A percentile compares a stretch with the other conserved stretches of the same genome.
Conservation (phyloP, 2,113 vertebrate species). For the Ovis aries region DNA sequence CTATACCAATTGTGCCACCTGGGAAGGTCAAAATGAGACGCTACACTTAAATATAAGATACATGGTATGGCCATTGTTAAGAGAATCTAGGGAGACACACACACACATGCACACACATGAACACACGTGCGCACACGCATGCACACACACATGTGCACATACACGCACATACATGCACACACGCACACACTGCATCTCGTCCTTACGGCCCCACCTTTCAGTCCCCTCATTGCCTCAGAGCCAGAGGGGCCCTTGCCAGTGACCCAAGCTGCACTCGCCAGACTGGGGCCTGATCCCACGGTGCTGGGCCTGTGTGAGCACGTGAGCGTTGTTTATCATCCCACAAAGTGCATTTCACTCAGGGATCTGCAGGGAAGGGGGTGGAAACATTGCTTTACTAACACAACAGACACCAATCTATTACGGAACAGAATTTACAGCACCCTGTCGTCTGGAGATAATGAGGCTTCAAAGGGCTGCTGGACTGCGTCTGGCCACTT, state of each 20-base stretch:
- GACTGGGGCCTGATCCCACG: not conserved
- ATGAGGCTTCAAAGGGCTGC: not conserved
- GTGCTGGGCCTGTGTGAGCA: not conserved
- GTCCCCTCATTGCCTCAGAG: not conserved
- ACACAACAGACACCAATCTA: no score
- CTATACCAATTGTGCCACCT: not conserved
- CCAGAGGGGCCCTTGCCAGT: not conserved
- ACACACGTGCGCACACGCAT: rapidly evolving
- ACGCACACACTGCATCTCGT: rapidly evolving
- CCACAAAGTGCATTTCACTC: not conserved
- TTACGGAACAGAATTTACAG: rapidly evolving
- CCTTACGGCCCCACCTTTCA: no score
- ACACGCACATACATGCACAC: rapidly evolving
- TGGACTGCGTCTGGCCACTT: not conserved
- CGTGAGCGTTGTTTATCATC: not conserved
- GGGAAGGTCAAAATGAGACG: not conserved
- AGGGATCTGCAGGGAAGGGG: not conserved
- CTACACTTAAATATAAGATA: not conserved
- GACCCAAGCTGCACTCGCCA: not conserved
- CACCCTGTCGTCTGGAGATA: not conserved
- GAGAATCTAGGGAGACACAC: not conserved
- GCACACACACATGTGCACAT: rapidly evolving
- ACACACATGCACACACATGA: rapidly evolving
- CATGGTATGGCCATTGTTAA: not conserved
- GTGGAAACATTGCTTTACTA: not conserved